These are phyloP conservation scores for Drosophila monieri DNA, from an alignment of 2,888 invertebrate species.

Conservation along the genomic window DNA sequence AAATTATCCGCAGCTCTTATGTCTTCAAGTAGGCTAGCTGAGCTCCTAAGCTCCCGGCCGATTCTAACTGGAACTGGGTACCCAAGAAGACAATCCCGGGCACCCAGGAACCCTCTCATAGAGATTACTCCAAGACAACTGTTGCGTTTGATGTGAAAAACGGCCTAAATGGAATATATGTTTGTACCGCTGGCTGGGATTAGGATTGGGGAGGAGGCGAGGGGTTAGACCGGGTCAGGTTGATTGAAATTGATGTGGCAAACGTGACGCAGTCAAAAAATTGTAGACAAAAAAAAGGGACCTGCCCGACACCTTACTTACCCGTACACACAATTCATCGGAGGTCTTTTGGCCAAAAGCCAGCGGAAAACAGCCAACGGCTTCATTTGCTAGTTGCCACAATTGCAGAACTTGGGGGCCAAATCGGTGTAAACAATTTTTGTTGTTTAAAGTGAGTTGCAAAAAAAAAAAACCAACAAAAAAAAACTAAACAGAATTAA, in stretches of 20 bases:
- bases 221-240: constrained; percentile 19
- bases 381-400: constrained; percentile 63
- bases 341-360: constrained; percentile 22
- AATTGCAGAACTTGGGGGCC: constrained; percentile 43
- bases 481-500: constrained; percentile 19
- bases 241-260: constrained; percentile 72
- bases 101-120: background rate
- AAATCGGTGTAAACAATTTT: constrained; percentile 41
- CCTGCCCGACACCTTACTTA: constrained; percentile 18
- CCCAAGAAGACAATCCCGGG: constrained; percentile 26
- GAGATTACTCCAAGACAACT: constrained; percentile 38
- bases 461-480: constrained; percentile 51
- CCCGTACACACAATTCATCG: constrained; percentile 14
- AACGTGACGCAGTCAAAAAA: constrained; percentile 58
- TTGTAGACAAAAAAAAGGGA: constrained; percentile 12
- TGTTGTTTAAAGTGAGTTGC: constrained; percentile 61
- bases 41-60: constrained; percentile 25
- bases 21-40: constrained; percentile 17
- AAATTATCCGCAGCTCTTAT: constrained; percentile 22
- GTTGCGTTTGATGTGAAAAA: constrained; percentile 41
- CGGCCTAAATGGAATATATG: constrained; percentile 14
- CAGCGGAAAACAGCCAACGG: constrained; percentile 53
- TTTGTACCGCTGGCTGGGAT: constrained; percentile 13
- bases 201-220: background rate
- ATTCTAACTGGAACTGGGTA: constrained; percentile 7